phyloP scores from a whole-genome alignment of 92 coral and sea anemone species.

The Zoanthus gigantus region DNA sequence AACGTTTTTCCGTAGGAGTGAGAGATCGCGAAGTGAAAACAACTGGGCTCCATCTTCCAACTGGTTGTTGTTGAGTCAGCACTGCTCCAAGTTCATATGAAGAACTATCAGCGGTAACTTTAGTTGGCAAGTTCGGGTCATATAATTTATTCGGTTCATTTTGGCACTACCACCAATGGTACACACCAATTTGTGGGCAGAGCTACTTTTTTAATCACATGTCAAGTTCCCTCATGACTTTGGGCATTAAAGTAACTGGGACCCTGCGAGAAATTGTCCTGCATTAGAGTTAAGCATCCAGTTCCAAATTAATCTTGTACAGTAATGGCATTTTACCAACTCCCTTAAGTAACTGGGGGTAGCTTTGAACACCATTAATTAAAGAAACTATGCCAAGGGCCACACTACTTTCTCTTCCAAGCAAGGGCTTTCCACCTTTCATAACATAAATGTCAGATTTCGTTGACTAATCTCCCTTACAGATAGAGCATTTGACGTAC shows the following conservation, averaged over 20 bases:
- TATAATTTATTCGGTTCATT: background rate
- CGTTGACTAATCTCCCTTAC: too few relatives aligned
- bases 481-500: too few relatives aligned
- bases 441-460: background rate
- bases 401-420: background rate
- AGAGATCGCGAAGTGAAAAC: conserved; percentile 15
- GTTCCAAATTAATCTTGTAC: conserved; percentile 15
- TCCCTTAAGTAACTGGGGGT: too few relatives aligned
- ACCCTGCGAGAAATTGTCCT: background rate
- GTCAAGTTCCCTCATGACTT: conserved; percentile 24
- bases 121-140: background rate
- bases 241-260: conserved; percentile 16
- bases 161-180: background rate
- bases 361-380: background rate
- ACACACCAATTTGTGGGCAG: background rate
- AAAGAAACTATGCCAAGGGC: conserved; percentile 22
- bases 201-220: background rate
- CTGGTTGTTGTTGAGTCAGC: conserved; percentile 49
- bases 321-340: background rate
- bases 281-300: conserved; percentile 11
- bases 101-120: conserved; percentile 58
- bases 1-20: too few relatives aligned
- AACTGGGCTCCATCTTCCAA: conserved; percentile 48
- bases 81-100: conserved; percentile 61
- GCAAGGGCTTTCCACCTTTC: conserved; percentile 32